Evolutionary conservation across 2,113 vertebrate species (phyloP), one percentile per base, ranked within the genome.

Genomic region (Cygnus atratus): DNA sequence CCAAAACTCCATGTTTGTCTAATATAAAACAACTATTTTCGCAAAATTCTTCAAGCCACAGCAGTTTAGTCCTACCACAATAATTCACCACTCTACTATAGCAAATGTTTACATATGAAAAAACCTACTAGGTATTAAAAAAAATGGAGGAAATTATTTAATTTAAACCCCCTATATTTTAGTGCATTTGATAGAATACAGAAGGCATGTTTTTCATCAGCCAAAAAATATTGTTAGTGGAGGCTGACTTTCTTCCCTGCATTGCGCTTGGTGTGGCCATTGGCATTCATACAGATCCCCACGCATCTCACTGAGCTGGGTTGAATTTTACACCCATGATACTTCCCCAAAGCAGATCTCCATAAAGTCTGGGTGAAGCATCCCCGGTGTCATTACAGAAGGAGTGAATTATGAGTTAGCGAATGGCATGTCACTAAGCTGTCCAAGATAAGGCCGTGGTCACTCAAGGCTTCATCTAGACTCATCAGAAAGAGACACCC

Each of bases 1-100:
- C 87, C 82, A 87, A 92, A 95, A 77, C 76, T 90, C 94, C 63
- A 55, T 87, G 62, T 95, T 95, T 92, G 74, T 87, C 93, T 94
- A 65, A 96, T 84, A 86, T 55, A 92, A 91, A 67, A 44, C 83
- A 39, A 16, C 61, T 39, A 52, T 87, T 96, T 96, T 94, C 59
- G n/a, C 25, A 22, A 75, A 95, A 87, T 58, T 90, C 84, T 93
- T 97, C 87, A 91, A 96, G 78, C 84, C 93, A 72, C 82, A 80
- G 75, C 68, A 88, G 82, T 88, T 97, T 84, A 90, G 82, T 65
- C 92, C 41, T 63, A 92, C 90, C 73, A 88, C 94, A 79, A 90
- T 93, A 81, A 94, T 82, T 71, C 71, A 59, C 85, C 44, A 24
- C 93, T 93, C 41, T 37, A n/a, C 58, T 61, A 7, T 16, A 87